Base-by-base conservation (phyloP, 2,888 invertebrate species). In the Adela reaumurella region DNA sequence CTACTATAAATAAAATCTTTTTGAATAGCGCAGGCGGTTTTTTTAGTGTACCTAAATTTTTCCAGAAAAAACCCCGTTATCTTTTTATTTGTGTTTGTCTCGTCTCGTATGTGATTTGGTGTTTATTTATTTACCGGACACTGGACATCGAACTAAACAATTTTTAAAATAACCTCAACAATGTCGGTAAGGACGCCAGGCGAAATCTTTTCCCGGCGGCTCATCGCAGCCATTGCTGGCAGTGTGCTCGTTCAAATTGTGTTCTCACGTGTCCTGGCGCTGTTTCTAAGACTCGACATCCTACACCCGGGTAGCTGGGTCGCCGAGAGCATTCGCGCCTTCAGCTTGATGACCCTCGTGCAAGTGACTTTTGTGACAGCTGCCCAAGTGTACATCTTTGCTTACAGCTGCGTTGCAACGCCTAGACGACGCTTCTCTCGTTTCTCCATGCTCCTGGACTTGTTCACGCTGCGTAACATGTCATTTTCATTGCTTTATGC, bases 311-410 rank as follows among this genome's bases (percentile, higher is more conserved):
- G 85, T 17, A 62, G 71, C 55, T 90, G 89, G 89, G 61, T 89
- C n/a, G 60, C 70, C 24, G 77, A 85, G 14, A 70, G 89, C 50
- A 72, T 82, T 48, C 82, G 84, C 4, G 73, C 83, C 59, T 82
- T 83, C 61, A 88, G 88, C 66, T 84, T 85, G 71, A 62, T 86
- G 1, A 87, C 84, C 56, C 81, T 88, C 45, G 65, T 86, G 19
- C 82, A 89, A 1, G 79, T 90, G 17, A 73, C 82, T 11, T 62
- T 77, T 19, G 81, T 88, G 1, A 84, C 88, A 10, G 83, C 87
- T 52, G 76, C 87, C 5, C 89, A 89, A 68, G 87, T 89, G n/a
- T 73, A 88, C 42, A 77, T 88, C 29, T 85, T 87, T 59, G 87
- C 87, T 45, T 88, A 86, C 60, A 85, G 85, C 54, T 88, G 88